Evolutionary conservation across 2,113 vertebrate species (phyloP), one percentile per base, ranked within the genome.

Genomic region (Anarrhichthys ocellatus): DNA sequence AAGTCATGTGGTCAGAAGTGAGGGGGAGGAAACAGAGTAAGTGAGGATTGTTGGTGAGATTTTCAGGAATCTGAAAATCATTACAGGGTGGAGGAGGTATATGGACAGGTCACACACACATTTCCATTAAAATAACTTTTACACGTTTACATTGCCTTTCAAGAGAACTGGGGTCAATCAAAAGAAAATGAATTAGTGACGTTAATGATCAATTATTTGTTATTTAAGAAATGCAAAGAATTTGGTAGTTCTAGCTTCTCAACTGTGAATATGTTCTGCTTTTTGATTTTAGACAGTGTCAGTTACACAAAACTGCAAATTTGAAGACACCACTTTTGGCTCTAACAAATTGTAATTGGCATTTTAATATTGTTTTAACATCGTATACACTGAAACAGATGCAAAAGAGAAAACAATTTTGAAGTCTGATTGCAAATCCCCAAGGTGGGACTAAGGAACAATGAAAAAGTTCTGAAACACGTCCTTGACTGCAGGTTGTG

Each of bases 1-100:
- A 68, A 78, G 54, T 46, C 44, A 58, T 29, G n/a, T 32, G 20
- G 29, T 76, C 18, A 29, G 34, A 69, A 17, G 27, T 11, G 18
- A 36, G 65, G 71, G 71, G 18, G n/a, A 62, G 71, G 76, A 56
- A 67, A 71, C 50, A 32, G 24, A 32, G 63, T 10, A 78, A 63
- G 42, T 22, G 22, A 56, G 65, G 63, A 36, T 14, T 59, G 63
- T 6, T 72, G 73, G 52, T 58, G 44, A 54, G 65, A 74, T 48
- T 64, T 83, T 58, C 24, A 69, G 50, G 40, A 84, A 79, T 70
- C 73, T 74, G 62, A 59, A 73, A 73, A 76, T 64, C 66, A 42
- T 73, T 72, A 11, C 2, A 59, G 77, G 64, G 58, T 22, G n/a
- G 40, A 59, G 22, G 13, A 68, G 67, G 56, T 34, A 48, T 61